Evolutionary conservation across 2,888 invertebrate genomes (phyloP), one percentile per base, ranked within the genome.

Genomic region (Cataglyphis cursor): DNA sequence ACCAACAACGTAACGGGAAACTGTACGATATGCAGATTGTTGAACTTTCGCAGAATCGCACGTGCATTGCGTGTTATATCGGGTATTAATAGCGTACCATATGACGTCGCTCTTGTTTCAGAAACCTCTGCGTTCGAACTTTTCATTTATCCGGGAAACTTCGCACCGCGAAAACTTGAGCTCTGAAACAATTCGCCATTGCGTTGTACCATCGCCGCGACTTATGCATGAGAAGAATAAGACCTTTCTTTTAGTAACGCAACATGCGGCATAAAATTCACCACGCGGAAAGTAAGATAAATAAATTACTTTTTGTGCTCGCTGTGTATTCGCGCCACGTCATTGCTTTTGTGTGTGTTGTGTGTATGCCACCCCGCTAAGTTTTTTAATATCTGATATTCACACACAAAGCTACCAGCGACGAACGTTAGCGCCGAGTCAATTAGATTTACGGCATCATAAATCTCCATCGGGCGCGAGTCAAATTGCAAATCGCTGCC

Each of bases 401-500:
- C 28, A 18, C 44, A 41, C 68, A 44, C 18, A 68, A 59, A 78
- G 78, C 68, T 78, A 68, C 78, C 68, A 59, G 35, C 28, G 68
- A 68, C 78, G 78, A 57, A 38, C 48, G 78, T 80, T 80, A 80
- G 70, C 78, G 78, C 59, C 44, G 18, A 80, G 78, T 80, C 78
- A 80, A 80, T 80, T 80, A 80, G 70, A 80, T 80, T 80, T 70
- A 80, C 59, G 35, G 78, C 59, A 48, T 44, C 70, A 80, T 80
- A 80, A 80, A 80, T 80, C 68, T 80, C 70, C 78, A 80, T 80
- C 68, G 78, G 68, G 70, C 70, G 44, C 68, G 83, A 31, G 59
- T 61, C 87, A 84, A 88, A 88, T 88, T 83, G 87, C 85, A 89
- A 85, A 88, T 89, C 85, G 87, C 74, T 76, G 62, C 62, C 31